A percentile compares a stretch with the other conserved stretches of the same genome.
These are phyloP conservation scores for Acleris sparsana DNA, from an alignment of 2,888 invertebrate species.

Conservation along the genomic window DNA sequence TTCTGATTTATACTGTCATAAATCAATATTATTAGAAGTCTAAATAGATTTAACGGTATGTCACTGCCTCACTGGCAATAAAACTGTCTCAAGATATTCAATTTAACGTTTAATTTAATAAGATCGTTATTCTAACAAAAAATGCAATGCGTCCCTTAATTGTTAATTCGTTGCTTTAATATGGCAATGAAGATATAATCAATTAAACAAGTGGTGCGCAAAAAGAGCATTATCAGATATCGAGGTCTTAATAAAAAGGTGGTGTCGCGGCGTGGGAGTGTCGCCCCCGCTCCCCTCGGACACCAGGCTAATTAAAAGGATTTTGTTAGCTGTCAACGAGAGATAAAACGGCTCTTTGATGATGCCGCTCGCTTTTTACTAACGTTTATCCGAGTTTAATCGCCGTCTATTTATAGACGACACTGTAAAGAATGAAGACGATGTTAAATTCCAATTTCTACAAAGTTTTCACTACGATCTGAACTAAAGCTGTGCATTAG, in stretches of 20 bases:
- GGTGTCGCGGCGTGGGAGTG: conserved; percentile 55
- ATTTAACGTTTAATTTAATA: background rate
- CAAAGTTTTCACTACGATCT: background rate
- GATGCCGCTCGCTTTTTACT: conserved; percentile 52
- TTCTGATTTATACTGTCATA: conserved; percentile 19
- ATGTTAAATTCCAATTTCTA: conserved; percentile 14
- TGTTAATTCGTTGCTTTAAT: conserved; percentile 11
- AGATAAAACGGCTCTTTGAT: conserved; percentile 73
- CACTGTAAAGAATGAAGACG: conserved; percentile 21
- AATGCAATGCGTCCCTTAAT: conserved; percentile 3
- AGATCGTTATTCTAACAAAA: conserved; percentile 1
- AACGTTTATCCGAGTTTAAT: conserved; percentile 32
- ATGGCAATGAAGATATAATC: conserved; percentile 29
- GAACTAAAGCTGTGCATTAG: background rate
- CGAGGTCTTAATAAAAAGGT: conserved; percentile 42
- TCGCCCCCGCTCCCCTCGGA: conserved; percentile 44
- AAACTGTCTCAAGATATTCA: conserved; percentile 8
- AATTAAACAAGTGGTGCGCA: conserved; percentile 31
- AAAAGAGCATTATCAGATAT: conserved; percentile 32
- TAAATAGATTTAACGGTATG: conserved; percentile 17
- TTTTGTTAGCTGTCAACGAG: conserved; percentile 80
- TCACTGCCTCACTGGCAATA: conserved; percentile 12
- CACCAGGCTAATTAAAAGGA: conserved; percentile 79
- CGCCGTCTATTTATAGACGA: conserved; percentile 30
- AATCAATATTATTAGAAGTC: conserved; percentile 21